These are phyloP conservation scores for Chorisops tibialis DNA, from an alignment of 2,888 invertebrate species.

Conservation along the genomic window DNA sequence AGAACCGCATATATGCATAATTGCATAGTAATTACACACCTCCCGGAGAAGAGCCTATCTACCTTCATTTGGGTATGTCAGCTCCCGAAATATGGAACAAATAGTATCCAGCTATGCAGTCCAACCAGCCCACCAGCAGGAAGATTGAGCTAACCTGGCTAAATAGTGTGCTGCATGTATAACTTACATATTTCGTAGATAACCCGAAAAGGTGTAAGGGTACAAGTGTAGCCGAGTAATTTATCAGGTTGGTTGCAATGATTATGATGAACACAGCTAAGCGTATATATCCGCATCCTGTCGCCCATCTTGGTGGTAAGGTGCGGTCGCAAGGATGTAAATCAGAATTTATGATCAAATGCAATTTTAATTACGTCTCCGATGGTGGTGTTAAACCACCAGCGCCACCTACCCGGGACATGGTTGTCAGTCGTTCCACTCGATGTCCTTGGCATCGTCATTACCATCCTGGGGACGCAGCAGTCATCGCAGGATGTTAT, in stretches of 20 bases:
- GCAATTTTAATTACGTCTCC: conserved; percentile 31
- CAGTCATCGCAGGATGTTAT: not conserved
- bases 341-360: conserved; percentile 32
- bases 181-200: not conserved
- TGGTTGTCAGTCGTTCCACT: too few species aligned
- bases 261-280: not conserved
- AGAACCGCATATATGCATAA: too few species aligned
- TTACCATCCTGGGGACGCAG: conserved; percentile 1
- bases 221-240: not conserved
- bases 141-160: too few species aligned
- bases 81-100: too few species aligned
- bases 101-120: too few species aligned
- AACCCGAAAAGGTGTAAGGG: conserved; percentile 5
- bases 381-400: conserved; percentile 4
- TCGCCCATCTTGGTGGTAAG: not conserved
- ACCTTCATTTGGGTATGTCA: too few species aligned
- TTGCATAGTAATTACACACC: too few species aligned
- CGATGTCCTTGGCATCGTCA: too few species aligned
- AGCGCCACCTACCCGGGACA: too few species aligned
- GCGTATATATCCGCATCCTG: not conserved
- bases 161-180: not conserved
- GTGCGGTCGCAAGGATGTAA: conserved; percentile 27
- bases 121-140: too few species aligned
- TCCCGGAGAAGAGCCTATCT: too few species aligned
- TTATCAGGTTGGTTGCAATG: conserved; percentile 1